Evolutionary conservation across 2,888 invertebrate genomes (phyloP), one percentile per base, ranked within the genome.

Genomic region (Eristalis pertinax): DNA sequence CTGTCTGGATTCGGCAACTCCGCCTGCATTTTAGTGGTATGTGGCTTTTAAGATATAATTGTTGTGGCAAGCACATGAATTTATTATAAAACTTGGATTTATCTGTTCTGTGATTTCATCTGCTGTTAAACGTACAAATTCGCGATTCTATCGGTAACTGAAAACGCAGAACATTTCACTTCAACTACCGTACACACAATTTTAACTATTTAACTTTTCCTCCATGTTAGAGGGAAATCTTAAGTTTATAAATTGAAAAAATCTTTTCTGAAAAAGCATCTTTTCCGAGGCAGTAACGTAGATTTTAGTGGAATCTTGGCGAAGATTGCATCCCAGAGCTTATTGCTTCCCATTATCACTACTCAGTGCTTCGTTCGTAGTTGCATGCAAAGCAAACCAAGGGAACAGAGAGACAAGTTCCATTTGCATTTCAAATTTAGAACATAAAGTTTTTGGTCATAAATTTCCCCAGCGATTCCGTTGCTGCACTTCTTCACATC

Each of bases 381-480:
- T 26, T n/a, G 19, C 1, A 4, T 29, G 29, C n/a, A n/a, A 63
- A n/a, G 63, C 13, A 58, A 63, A 43, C 32, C 19, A 35, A 24
- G 19, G 19, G 19, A 35, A 41, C 32, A 67, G 29, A 65, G 56
- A 26, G 60, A 8, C 35, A 78, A 75, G 26, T 64, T 75, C 62
- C 75, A 86, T 86, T 86, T 82, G 82, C 78, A 86, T 86, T 84
- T 80, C 68, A 86, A 86, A 62, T 82, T 41, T 29, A 4, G 24
- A 82, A 35, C 62, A 64, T 70, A 83, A 82, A 78, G 70, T 75
- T 83, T 82, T 82, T 70, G 78, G 70, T 72, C 86, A 79, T 86
- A 86, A 82, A 86, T 86, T 86, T 82, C 74, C 78, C 86, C 10
- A 72, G 78, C 10, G 86, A 78, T 24, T 81, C 22, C 56, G 24